phyloP scores from a whole-genome alignment of 2,888 invertebrate species.

The Heteropelma amictum region DNA sequence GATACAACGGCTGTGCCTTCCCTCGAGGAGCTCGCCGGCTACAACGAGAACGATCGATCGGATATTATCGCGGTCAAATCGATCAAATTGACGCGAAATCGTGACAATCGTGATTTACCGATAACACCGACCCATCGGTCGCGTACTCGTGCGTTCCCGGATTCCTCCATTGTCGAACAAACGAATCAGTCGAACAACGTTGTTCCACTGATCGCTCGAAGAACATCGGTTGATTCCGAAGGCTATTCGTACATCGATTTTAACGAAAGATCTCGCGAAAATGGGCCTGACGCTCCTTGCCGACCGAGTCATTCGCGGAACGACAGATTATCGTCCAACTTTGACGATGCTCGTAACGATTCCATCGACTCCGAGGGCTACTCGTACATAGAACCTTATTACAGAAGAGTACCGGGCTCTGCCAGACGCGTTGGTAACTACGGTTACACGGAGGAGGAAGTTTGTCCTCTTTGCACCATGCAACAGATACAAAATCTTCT shows the following conservation, averaged over 20 bases:
- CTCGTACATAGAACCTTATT: conserved; percentile 66
- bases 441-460: conserved; percentile 67
- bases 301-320: not conserved
- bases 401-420: conserved; percentile 63
- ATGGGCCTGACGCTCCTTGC: not conserved
- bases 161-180: not conserved
- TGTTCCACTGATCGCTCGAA: conserved; percentile 33
- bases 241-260: conserved; percentile 72
- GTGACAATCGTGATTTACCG: conserved; percentile 54
- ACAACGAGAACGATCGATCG: conserved; percentile 37
- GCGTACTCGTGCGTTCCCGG: conserved; percentile 14
- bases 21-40: not conserved
- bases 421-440: conserved; percentile 63
- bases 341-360: conserved; percentile 5
- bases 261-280: conserved; percentile 52
- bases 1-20: not conserved
- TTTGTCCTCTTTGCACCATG: conserved; percentile 74
- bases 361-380: conserved; percentile 70
- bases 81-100: conserved; percentile 38
- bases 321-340: not conserved
- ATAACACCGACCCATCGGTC: conserved; percentile 69
- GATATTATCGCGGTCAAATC: conserved; percentile 7
- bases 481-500: conserved; percentile 73
- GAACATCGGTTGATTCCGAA: conserved; percentile 71
- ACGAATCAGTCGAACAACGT: conserved; percentile 2